These are phyloP conservation scores for Invenusta paracnida DNA, from an alignment of 2,888 invertebrate genomes.

Conservation along the genomic window DNA sequence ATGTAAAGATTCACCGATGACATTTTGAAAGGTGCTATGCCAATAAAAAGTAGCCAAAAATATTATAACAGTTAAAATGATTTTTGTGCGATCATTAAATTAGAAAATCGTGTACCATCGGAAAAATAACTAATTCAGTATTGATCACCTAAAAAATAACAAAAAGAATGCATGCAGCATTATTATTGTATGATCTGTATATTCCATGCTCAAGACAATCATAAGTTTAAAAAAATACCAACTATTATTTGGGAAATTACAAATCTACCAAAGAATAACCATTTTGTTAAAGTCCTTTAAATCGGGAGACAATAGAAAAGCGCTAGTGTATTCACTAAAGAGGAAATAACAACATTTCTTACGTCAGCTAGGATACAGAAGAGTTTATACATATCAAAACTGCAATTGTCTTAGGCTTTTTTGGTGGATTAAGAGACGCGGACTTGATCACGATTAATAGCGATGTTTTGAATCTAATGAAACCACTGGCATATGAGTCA, in stretches of 20 bases:
- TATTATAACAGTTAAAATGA: no score
- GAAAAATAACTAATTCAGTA: neutral
- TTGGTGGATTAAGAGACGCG: neutral
- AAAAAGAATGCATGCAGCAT: neutral
- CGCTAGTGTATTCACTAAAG: neutral
- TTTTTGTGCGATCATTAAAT: neutral
- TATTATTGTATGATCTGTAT: no score
- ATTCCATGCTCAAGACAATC: neutral
- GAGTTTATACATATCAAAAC: neutral
- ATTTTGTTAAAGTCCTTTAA: neutral
- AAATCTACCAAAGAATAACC: neutral
- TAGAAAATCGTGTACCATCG: neutral
- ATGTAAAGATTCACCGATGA: neutral
- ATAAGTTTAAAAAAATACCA: no score
- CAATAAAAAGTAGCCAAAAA: neutral
- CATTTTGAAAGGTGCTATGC: neutral
- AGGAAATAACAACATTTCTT: neutral
- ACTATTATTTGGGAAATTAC: neutral
- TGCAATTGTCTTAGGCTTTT: constrained; percentile 10
- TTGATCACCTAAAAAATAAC: neutral
- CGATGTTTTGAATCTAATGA: neutral
- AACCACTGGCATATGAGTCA: neutral
- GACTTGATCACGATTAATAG: neutral
- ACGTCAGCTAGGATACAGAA: neutral
- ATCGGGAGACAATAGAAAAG: neutral